Percentiles rank a stretch among this genome's conserved stretches.
These are phyloP conservation scores for Emys orbicularis DNA, from an alignment of 2,797 vertebrate genomes.

Conservation along the genomic window DNA sequence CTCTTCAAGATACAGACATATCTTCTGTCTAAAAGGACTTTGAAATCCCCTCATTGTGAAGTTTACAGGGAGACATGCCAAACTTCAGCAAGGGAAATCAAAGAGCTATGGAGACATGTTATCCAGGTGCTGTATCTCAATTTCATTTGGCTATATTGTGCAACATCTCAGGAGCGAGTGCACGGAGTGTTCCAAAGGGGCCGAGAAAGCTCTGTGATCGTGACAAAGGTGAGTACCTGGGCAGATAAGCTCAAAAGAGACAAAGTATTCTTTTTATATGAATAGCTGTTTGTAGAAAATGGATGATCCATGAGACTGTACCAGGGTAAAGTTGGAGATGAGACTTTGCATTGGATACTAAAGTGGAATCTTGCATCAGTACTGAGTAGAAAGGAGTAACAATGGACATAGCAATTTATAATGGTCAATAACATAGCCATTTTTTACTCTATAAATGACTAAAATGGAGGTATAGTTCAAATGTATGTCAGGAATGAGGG, in stretches of 20 bases:
- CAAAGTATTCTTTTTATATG: not conserved
- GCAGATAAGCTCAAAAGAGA: conserved; percentile 1
- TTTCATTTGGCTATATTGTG: not conserved
- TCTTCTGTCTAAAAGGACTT: not conserved
- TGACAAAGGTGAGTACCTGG: not conserved
- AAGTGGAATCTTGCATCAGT: not conserved
- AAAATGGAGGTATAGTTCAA: not conserved
- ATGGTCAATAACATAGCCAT: not conserved
- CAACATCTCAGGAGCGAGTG: not conserved
- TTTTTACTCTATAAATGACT: not conserved
- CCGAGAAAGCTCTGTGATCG: not conserved
- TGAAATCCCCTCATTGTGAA: not conserved
- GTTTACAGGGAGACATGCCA: not conserved
- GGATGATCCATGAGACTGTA: not conserved
- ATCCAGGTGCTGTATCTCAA: not conserved
- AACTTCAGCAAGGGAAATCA: not conserved
- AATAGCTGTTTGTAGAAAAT: not conserved
- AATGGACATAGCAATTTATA: not conserved
- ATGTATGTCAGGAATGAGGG: not conserved
- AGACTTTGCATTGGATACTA: not conserved
- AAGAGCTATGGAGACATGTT: not conserved
- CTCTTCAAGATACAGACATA: not conserved
- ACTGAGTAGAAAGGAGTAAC: not conserved
- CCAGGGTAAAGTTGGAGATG: not conserved
- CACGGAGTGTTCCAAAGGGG: not conserved